Evolutionary conservation across 2,113 vertebrate genomes (phyloP).

Genomic region (Isichthys henryi): DNA sequence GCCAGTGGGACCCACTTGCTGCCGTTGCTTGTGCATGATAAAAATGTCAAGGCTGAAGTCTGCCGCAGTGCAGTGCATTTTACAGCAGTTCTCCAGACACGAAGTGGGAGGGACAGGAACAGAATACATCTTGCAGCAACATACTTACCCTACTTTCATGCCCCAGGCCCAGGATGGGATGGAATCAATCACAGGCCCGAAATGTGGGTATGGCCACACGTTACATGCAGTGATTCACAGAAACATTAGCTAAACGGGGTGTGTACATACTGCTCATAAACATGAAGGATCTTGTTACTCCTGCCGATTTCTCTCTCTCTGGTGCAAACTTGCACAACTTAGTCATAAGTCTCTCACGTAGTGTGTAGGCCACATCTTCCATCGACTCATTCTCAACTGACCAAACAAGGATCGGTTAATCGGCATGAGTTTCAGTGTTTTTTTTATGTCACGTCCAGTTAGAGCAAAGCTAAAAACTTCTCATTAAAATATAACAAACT

Average conservation of each 20-base stretch:
- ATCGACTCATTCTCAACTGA: neutral
- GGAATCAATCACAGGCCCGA: neutral
- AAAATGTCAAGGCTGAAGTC: neutral
- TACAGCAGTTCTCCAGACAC: too few relatives aligned
- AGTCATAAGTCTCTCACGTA: neutral
- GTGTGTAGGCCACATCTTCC: neutral
- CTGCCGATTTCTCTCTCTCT: neutral
- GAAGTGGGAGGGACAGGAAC: neutral
- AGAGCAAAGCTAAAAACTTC: neutral
- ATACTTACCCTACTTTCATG: neutral
- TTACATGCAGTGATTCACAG: neutral
- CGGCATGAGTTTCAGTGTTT: slow-evolving; percentile 10
- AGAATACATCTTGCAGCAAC: neutral
- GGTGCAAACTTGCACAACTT: neutral
- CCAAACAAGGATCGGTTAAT: neutral
- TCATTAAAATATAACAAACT: neutral
- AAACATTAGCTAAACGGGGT: neutral
- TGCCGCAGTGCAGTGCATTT: neutral
- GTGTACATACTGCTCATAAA: neutral
- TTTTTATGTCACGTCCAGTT: neutral
- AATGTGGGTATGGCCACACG: neutral
- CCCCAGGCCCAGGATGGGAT: neutral
- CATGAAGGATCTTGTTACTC: neutral
- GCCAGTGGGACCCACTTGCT: neutral
- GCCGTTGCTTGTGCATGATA: neutral